These are phyloP conservation scores for Phylloscopus whistleri DNA, from an alignment of 2,113 vertebrate species.

Conservation along the genomic window DNA sequence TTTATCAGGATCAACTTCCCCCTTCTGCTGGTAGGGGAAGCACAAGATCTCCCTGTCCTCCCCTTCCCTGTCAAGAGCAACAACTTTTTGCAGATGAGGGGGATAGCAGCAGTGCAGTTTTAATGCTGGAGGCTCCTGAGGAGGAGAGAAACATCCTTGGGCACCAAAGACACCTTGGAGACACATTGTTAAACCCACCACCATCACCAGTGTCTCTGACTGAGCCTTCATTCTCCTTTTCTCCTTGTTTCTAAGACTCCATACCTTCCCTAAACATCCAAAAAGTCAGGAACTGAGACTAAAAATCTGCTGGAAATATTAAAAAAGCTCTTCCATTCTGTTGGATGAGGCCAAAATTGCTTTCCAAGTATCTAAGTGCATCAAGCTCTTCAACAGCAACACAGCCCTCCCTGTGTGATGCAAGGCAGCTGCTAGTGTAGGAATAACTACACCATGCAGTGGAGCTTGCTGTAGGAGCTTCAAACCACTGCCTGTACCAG, in stretches of 20 bases:
- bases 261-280: not conserved
- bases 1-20: not conserved
- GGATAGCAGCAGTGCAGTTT: not conserved
- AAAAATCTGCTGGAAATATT: not conserved
- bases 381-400: not conserved
- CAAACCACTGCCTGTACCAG: rapidly evolving
- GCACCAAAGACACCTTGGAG: not conserved
- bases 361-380: not conserved
- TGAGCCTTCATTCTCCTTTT: not conserved
- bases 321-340: not conserved
- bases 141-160: not conserved
- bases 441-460: not conserved
- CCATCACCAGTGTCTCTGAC: not conserved
- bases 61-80: not conserved
- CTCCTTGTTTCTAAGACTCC: not conserved
- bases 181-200: not conserved
- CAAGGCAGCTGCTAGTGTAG: not conserved
- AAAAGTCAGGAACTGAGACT: not conserved
- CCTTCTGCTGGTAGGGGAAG: not conserved
- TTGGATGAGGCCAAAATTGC: not conserved
- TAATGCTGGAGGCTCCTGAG: not conserved
- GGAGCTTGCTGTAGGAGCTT: not conserved
- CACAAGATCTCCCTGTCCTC: not conserved
- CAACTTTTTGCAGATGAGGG: not conserved
- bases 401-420: not conserved